Base-by-base conservation (phyloP, 2,888 invertebrate genomes). In the Pogonocherus hispidulus region DNA sequence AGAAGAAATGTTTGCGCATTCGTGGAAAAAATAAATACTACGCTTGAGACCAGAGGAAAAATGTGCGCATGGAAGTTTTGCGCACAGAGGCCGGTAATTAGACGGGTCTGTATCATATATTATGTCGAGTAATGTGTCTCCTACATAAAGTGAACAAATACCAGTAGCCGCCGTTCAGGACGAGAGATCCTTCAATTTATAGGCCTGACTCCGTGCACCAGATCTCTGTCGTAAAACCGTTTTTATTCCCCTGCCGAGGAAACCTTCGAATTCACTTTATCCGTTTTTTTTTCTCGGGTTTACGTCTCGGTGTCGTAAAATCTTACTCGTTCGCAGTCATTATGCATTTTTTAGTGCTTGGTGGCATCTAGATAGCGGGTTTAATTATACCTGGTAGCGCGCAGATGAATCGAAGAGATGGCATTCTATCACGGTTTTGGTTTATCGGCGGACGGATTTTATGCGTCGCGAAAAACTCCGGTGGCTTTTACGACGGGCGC, bases 351-450 rank as follows among this genome's bases (percentile, higher is more conserved):
- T 41, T 41, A 41, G 41, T 41, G 14, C 41, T 5, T 14, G 14
- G 41, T 41, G 41, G 41, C 41, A 41, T 41, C 41, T 41, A 41
- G 41, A 41, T 41, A 41, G 41, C 41, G 16, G 41, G 11, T 41
- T n/a, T 41, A 41, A 41, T 41, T 41, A 41, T 16, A 5, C 41
- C 41, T n/a, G n/a, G 1, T 41, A 41, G 41, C 41, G 41, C n/a
- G 41, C 41, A 14, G 41, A 41, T 16, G 41, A 16, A 41, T 41
- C 41, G n/a, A n/a, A n/a, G 41, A n/a, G 16, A n/a, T n/a, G n/a
- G n/a, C n/a, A n/a, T n/a, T n/a, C n/a, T n/a, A n/a, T n/a, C n/a
- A n/a, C n/a, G n/a, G n/a, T n/a, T n/a, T n/a, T n/a, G n/a, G n/a
- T n/a, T n/a, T n/a, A n/a, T n/a, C n/a, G n/a, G n/a, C n/a, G n/a